These are phyloP conservation scores for Drymodes brunneopygia DNA, from an alignment of 2,113 vertebrate genomes.

Conservation along the genomic window DNA sequence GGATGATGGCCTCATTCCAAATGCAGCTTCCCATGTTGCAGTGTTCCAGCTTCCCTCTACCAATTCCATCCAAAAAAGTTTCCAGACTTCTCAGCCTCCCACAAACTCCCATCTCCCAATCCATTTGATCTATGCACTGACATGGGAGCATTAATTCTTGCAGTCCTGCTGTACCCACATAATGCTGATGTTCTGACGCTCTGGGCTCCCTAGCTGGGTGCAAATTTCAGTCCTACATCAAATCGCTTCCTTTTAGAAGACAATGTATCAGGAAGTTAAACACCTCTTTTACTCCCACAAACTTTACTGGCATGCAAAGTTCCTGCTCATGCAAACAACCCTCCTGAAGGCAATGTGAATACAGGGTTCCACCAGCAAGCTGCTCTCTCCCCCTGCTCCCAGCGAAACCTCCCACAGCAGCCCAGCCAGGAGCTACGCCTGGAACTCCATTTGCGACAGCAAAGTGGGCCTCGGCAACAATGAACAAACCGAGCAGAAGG, in stretches of 20 bases:
- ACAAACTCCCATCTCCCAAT: neutral
- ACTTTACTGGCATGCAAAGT: neutral
- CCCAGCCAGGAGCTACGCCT: neutral
- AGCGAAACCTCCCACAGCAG: neutral
- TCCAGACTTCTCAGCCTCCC: neutral
- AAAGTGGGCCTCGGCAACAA: neutral
- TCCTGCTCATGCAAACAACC: neutral
- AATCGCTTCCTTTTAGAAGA: neutral
- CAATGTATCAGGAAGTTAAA: neutral
- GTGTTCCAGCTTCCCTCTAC: neutral
- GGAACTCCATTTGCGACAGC: neutral
- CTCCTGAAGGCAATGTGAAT: neutral
- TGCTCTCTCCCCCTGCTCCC: neutral
- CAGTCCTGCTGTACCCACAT: neutral
- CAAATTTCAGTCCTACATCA: neutral
- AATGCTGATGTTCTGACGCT: neutral
- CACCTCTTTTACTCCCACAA: neutral
- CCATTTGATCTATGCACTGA: neutral
- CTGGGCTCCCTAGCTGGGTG: neutral
- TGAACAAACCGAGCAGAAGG: neutral
- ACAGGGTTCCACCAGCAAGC: neutral
- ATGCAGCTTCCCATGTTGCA: neutral
- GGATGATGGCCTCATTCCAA: conserved; percentile 18
- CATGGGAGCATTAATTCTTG: neutral
- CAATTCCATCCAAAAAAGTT: neutral